Evolutionary conservation across 2,113 vertebrate genomes (phyloP).

Genomic region (Pipra filicauda): DNA sequence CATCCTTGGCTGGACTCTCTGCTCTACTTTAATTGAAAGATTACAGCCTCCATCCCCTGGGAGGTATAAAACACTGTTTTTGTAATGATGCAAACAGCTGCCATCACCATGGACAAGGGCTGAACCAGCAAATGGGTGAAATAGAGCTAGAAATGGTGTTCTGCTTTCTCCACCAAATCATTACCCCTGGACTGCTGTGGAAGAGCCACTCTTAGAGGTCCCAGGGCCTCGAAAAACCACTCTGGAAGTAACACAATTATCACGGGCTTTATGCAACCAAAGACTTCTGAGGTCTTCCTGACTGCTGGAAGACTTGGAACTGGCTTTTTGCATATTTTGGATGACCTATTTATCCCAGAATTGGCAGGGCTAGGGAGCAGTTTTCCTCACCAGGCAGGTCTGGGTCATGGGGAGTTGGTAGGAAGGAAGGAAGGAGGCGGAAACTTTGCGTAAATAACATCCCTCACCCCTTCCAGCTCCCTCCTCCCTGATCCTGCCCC

Average conservation of each 20-base stretch:
- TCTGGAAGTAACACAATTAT: not conserved
- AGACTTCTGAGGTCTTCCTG: not conserved
- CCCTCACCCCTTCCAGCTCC: not conserved
- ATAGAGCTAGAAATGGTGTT: not conserved
- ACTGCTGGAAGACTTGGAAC: slow-evolving; percentile 29
- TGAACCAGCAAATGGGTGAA: not conserved
- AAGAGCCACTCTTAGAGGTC: not conserved
- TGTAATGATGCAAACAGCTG: not conserved
- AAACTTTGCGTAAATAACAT: not conserved
- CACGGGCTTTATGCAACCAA: not conserved
- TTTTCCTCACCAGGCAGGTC: slow-evolving; percentile 40
- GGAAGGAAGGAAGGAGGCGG: slow-evolving; percentile 56
- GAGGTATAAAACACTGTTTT: not conserved
- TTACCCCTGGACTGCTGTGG: not conserved
- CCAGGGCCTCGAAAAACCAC: not conserved
- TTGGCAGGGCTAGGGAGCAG: not conserved
- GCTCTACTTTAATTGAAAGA: not conserved
- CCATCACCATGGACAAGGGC: not conserved
- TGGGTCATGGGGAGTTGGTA: slow-evolving; percentile 36
- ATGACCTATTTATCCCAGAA: slow-evolving; percentile 53
- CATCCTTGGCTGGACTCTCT: not conserved
- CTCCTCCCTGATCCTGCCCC: not conserved
- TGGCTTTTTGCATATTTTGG: slow-evolving; percentile 44
- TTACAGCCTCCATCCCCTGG: not conserved
- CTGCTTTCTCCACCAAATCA: not conserved